Evolutionary conservation across 2,888 invertebrate genomes (phyloP), one percentile per base, ranked within the genome.

Genomic region (Machimus rusticus): DNA sequence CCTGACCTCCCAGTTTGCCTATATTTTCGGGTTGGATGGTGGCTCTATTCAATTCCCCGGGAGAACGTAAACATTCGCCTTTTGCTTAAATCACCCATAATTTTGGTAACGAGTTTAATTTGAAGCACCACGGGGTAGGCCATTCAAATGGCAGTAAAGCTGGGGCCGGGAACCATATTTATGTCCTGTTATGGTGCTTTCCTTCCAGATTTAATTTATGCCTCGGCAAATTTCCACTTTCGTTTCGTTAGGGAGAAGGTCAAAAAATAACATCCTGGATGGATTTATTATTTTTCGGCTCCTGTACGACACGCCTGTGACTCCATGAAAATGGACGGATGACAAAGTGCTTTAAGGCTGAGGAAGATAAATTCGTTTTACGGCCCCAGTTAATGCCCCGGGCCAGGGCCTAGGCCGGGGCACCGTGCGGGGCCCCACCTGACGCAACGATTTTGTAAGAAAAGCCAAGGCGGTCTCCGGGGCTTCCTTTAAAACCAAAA

Each of bases 351-450:
- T 81, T 28, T 55, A 23, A 81, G 51, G 23, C 16, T 81, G 81
- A 81, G 28, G 81, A 81, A 51, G 55, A 81, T 81, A 81, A 81
- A 81, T 81, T 81, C 34, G 55, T 51, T 81, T 81, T 81, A 55
- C 55, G 55, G 51, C 28, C 51, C 5, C 31, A 55, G 81, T 55
- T 81, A 81, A 81, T 81, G 51, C 81, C 28, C 28, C 14, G 23
- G 23, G 37, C 78, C 43, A 37, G 77, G n/a, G 12, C 76, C 31
- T 37, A 5, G n/a, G 34, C 34, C 34, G 5, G 34, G 37, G 74
- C 34, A 34, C 5, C 12, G 31, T 19, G 34, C 16, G 16, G 28
- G 19, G 51, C 43, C 2, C n/a, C n/a, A 81, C 81, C 81, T 51
- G 81, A 81, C 81, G 43, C 8, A 66, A 28, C 12, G 51, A 31